Percentiles rank a stretch among this genome's conserved stretches.
phyloP scores from a whole-genome alignment of 2,888 invertebrate species.

The Muscina levida region DNA sequence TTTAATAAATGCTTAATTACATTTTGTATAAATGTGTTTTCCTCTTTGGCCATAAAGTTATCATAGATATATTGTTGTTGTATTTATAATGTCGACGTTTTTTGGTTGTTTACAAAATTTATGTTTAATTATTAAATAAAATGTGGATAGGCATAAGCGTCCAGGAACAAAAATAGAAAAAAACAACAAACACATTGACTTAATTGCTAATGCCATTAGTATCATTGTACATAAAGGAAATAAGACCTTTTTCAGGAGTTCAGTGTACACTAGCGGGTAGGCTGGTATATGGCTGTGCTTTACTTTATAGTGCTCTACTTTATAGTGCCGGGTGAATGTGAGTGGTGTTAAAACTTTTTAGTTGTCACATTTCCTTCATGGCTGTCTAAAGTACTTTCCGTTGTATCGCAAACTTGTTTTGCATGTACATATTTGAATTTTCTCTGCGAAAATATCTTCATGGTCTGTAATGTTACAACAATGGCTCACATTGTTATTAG shows the following conservation, averaged over 20 bases:
- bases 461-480: too few species aligned
- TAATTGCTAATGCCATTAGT: constrained; percentile 44
- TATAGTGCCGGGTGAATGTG: not conserved
- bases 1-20: constrained; percentile 14
- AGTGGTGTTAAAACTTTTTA: not conserved
- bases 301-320: not conserved
- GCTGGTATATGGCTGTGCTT: not conserved
- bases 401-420: not conserved
- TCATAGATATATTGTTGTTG: not conserved
- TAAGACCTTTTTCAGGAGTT: constrained; percentile 20
- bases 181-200: constrained; percentile 1
- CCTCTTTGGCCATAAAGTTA: not conserved
- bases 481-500: too few species aligned
- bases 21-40: constrained; percentile 8
- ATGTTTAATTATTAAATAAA: constrained; percentile 35
- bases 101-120: constrained; percentile 10
- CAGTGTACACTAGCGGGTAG: not conserved
- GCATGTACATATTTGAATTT: too few species aligned
- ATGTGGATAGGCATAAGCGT: not conserved
- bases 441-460: too few species aligned
- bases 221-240: constrained; percentile 27
- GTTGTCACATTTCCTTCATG: not conserved
- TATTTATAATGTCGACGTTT: not conserved
- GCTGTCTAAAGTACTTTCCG: constrained; percentile 9
- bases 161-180: not conserved